Conservation (phyloP, 2,888 invertebrate species). For the Oxystoma pomonae region DNA sequence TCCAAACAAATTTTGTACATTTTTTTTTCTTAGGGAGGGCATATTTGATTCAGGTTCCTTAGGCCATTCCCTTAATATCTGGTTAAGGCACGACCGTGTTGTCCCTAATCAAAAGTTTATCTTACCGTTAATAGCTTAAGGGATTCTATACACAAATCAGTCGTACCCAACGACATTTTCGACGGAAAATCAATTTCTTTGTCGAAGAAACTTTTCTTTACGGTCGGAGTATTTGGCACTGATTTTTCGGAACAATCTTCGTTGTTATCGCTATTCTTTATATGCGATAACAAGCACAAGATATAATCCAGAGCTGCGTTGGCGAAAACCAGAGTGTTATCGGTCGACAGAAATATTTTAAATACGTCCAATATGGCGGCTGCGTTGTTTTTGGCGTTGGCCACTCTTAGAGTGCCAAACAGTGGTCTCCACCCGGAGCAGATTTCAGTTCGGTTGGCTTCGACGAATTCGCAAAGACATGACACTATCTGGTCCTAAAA, state of each 20-base stretch:
- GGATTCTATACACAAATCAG: constrained; percentile 71
- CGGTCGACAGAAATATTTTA: constrained; percentile 87
- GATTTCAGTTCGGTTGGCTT: constrained; percentile 89
- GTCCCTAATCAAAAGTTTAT: no score
- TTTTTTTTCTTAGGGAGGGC: no score
- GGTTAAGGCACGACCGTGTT: no score
- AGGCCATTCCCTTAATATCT: no score
- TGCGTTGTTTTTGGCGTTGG: constrained; percentile 65
- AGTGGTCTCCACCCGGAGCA: constrained; percentile 94
- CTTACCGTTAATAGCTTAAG: constrained; percentile 69
- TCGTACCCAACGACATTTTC: constrained; percentile 37
- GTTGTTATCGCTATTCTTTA: constrained; percentile 62
- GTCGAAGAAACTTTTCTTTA: constrained; percentile 33
- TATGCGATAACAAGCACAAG: constrained; percentile 75
- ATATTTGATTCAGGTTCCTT: no score
- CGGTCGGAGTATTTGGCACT: constrained; percentile 31
- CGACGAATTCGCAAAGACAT: constrained; percentile 93
- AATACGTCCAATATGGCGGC: constrained; percentile 85
- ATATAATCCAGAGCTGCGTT: constrained; percentile 94
- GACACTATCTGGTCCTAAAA: constrained; percentile 79
- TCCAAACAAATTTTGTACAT: no score
- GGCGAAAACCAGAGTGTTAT: constrained; percentile 89
- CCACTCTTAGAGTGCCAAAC: constrained; percentile 89
- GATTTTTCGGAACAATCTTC: constrained; percentile 22
- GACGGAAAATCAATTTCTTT: constrained; percentile 38